Conservation (phyloP, 2,113 vertebrate species). For the Tupaia tana region DNA sequence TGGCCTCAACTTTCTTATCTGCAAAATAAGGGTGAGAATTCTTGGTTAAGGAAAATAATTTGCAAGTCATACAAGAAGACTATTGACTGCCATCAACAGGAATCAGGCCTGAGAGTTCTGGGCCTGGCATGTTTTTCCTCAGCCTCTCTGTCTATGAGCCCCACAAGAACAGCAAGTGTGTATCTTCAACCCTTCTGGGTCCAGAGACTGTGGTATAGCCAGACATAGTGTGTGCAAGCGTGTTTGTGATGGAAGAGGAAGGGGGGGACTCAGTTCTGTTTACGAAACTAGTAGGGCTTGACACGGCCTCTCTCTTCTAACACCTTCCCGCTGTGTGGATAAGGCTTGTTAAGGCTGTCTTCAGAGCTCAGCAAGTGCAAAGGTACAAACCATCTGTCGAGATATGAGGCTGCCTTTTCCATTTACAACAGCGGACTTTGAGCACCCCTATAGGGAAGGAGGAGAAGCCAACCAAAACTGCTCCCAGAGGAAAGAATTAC, state of each 20-base stretch:
- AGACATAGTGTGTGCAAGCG: rapidly evolving
- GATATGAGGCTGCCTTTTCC: rapidly evolving
- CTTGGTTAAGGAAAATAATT: background rate
- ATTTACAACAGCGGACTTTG: background rate
- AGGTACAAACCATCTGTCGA: rapidly evolving
- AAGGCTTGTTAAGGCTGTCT: too few species aligned
- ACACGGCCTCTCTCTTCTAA: rapidly evolving
- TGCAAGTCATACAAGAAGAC: background rate
- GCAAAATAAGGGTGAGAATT: background rate
- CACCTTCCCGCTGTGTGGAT: too few species aligned
- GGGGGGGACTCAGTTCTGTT: background rate
- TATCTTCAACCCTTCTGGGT: background rate
- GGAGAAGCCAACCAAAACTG: background rate
- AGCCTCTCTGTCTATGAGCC: background rate
- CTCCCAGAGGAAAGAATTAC: background rate
- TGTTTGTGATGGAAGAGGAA: rapidly evolving
- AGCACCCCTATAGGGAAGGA: background rate
- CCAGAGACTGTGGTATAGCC: background rate
- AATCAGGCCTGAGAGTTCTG: background rate
- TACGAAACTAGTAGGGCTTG: background rate
- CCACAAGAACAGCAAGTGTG: rapidly evolving
- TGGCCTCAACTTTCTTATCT: background rate
- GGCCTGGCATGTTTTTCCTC: background rate
- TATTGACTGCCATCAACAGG: background rate
- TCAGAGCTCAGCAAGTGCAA: background rate